These are phyloP conservation scores for Menidia beryllina DNA, from an alignment of 2,113 vertebrate species.

Conservation along the genomic window DNA sequence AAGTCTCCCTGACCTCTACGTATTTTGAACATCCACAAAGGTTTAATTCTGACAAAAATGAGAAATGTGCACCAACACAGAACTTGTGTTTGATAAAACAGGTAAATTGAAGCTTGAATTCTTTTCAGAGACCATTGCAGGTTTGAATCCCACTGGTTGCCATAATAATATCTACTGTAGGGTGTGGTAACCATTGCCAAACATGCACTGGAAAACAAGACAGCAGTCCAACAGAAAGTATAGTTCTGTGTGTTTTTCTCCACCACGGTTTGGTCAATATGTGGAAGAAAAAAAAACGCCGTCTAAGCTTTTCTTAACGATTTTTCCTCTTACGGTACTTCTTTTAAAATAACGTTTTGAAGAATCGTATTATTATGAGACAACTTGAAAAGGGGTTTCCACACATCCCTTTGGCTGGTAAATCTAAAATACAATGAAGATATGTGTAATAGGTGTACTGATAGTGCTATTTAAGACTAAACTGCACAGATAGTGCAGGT, in stretches of 20 bases:
- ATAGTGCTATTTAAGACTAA: too few relatives aligned
- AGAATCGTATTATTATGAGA: too few relatives aligned
- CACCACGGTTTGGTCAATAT: background rate
- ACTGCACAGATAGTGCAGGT: background rate
- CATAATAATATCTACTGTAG: background rate
- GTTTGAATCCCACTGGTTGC: background rate
- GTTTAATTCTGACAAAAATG: background rate
- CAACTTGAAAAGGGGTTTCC: too few relatives aligned
- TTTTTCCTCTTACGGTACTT: too few relatives aligned
- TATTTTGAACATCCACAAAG: background rate
- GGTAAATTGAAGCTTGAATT: background rate
- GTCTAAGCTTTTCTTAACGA: too few relatives aligned
- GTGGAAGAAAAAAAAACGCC: too few relatives aligned
- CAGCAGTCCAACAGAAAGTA: too few relatives aligned
- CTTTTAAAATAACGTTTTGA: too few relatives aligned
- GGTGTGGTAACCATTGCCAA: slow-evolving; percentile 1
- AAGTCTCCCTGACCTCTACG: background rate
- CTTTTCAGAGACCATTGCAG: background rate
- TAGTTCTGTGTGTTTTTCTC: background rate
- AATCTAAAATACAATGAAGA: background rate
- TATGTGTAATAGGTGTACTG: background rate
- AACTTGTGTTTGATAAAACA: background rate
- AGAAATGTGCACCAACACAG: background rate
- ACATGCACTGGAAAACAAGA: background rate
- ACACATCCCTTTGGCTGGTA: too few relatives aligned